These are phyloP conservation scores for Rhynchonycteris naso DNA, from an alignment of 2,797 vertebrate species.

Conservation along the genomic window DNA sequence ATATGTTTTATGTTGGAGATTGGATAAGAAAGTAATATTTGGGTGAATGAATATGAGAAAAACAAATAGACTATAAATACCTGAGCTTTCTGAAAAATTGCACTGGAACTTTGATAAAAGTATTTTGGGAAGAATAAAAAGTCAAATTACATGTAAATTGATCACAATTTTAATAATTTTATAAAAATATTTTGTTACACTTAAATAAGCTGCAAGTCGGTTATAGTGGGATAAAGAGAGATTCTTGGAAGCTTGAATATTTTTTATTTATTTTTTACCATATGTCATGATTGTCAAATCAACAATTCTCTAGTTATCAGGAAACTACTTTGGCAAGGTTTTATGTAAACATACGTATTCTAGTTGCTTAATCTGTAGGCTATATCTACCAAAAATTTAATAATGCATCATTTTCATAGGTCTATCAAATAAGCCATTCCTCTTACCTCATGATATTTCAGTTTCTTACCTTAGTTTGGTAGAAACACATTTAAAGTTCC, in stretches of 20 bases:
- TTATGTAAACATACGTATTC: slow-evolving; percentile 13
- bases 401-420: background rate
- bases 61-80: background rate
- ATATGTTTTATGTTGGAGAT: background rate
- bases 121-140: background rate
- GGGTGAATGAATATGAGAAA: background rate
- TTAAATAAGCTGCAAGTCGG: background rate
- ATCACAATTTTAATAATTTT: background rate
- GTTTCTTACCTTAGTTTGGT: background rate
- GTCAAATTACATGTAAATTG: background rate
- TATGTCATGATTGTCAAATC: background rate
- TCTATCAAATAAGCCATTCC: background rate
- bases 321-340: background rate
- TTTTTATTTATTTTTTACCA: slow-evolving; percentile 11
- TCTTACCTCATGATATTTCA: background rate
- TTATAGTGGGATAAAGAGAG: background rate
- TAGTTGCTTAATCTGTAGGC: background rate
- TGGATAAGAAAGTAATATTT: background rate
- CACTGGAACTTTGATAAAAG: background rate
- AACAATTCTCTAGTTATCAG: background rate
- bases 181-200: background rate
- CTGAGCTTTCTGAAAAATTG: background rate
- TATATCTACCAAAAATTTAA: background rate
- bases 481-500: slow-evolving; percentile 18
- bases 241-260: background rate